These are phyloP conservation scores for Rhopalosiphum padi DNA, from an alignment of 1,140 invertebrate species.

Conservation along the genomic window DNA sequence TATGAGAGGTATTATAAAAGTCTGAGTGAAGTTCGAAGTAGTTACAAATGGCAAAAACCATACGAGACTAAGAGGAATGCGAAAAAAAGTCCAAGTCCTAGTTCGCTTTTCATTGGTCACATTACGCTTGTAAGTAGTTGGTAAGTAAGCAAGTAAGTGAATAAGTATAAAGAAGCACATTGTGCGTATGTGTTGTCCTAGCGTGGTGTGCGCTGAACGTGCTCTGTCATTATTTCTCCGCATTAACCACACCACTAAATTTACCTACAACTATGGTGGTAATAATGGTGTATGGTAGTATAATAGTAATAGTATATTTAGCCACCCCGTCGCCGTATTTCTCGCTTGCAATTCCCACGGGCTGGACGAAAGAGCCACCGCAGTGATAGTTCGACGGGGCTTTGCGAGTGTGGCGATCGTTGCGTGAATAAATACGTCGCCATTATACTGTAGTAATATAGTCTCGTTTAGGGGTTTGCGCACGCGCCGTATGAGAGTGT, in stretches of 20 bases:
- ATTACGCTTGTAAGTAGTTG: not conserved
- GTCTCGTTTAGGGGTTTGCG: not conserved
- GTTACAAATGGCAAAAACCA: not conserved
- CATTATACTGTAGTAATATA: not conserved
- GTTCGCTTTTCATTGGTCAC: not conserved
- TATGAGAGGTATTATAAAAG: constrained; percentile 1
- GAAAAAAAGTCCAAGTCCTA: not conserved
- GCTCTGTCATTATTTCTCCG: not conserved
- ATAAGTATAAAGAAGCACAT: not conserved
- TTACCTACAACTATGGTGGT: not conserved
- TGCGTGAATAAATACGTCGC: not conserved
- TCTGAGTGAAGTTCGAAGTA: not conserved
- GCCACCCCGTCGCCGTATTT: not conserved
- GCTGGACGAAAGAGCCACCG: not conserved
- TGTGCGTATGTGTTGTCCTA: not conserved
- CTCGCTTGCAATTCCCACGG: not conserved
- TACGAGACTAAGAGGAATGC: not conserved
- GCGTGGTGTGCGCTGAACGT: not conserved
- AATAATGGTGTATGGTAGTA: not conserved
- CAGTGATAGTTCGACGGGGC: not conserved
- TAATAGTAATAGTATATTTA: not conserved
- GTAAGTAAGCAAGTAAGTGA: not conserved
- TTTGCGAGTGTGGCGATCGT: not conserved
- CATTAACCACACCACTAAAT: not conserved
- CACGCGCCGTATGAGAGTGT: not conserved